Evolutionary conservation across 2,113 vertebrate species (phyloP), one percentile per base, ranked within the genome.

Genomic region (Pipra filicauda): DNA sequence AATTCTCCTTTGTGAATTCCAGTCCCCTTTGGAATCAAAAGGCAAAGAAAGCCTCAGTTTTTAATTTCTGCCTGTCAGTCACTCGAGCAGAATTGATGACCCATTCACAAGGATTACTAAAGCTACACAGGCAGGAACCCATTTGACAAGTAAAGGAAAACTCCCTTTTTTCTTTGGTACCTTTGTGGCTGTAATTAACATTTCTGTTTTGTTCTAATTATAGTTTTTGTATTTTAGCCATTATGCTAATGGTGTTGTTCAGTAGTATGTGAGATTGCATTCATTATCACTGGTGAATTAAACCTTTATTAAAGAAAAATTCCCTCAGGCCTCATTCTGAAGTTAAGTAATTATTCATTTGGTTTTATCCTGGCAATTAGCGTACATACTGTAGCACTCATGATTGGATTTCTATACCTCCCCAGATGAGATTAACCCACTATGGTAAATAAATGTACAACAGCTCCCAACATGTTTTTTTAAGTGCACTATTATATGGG

Each of bases 231-330:
- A 98, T 98, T 98, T 97, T 95, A 97, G 98, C 97, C 98, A 98
- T 98, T 98, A 98, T 98, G 98, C 97, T 98, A 98, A 98, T 98
- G 85, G 97, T 98, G 96, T 98, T 98, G 98, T 98, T 98, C 97
- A 97, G 97, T 98, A 98, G 97, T 97, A 98, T 98, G 98, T 98
- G 98, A 98, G 98, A 98, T 98, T 98, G 98, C 98, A 98, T 98
- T 98, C 98, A 98, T 98, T 98, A 98, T 98, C 98, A 98, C 97
- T 98, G 98, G 98, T 98, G 98, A 98, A 98, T 98, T 98, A 98
- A 98, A 98, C 98, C 98, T 98, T 98, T 98, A 98, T 98, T 98
- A 98, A 98, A 98, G 98, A 98, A 98, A 98, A 98, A 98, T 97
- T 98, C 98, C 98, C 98, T 57, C 95, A 97, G 98, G 98, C 97